These are phyloP conservation scores for Schmidtea mediterranea DNA, from an alignment of 1,140 invertebrate species.

Conservation along the genomic window DNA sequence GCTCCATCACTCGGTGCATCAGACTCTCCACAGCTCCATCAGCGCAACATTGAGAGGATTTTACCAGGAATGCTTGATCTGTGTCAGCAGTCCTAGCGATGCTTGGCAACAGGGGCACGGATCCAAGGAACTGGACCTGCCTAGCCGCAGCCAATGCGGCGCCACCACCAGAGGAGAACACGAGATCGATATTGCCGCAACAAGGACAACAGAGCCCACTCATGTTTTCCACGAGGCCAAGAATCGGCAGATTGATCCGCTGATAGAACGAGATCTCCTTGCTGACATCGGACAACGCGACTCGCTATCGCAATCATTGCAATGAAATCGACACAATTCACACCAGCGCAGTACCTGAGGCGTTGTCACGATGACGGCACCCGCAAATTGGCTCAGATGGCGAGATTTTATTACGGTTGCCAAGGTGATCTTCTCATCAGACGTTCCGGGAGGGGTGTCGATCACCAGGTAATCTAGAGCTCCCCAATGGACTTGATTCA, in stretches of 20 bases:
- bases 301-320: slow-evolving; percentile 30
- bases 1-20: too few species aligned
- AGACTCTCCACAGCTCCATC: too few species aligned
- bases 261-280: slow-evolving; percentile 81
- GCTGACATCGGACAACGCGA: slow-evolving; percentile 66
- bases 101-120: background rate
- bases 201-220: slow-evolving; percentile 65
- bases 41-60: too few species aligned
- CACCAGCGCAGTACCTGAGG: slow-evolving; percentile 38
- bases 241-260: slow-evolving; percentile 58
- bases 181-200: slow-evolving; percentile 29
- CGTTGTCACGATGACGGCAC: slow-evolving; percentile 64
- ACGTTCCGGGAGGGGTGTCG: slow-evolving; percentile 81
- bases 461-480: slow-evolving; percentile 71
- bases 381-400: slow-evolving; percentile 31
- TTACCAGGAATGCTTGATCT: background rate
- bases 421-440: slow-evolving; percentile 79
- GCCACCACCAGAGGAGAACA: slow-evolving; percentile 56
- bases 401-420: slow-evolving; percentile 49
- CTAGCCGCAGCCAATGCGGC: slow-evolving; percentile 42
- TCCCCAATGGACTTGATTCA: slow-evolving; percentile 65
- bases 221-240: slow-evolving; percentile 86
- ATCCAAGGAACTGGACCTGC: slow-evolving; percentile 43
- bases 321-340: too few species aligned
- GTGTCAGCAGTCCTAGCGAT: background rate